Base-by-base conservation (phyloP, 2,888 invertebrate genomes). In the Leptogaster cylindrica region DNA sequence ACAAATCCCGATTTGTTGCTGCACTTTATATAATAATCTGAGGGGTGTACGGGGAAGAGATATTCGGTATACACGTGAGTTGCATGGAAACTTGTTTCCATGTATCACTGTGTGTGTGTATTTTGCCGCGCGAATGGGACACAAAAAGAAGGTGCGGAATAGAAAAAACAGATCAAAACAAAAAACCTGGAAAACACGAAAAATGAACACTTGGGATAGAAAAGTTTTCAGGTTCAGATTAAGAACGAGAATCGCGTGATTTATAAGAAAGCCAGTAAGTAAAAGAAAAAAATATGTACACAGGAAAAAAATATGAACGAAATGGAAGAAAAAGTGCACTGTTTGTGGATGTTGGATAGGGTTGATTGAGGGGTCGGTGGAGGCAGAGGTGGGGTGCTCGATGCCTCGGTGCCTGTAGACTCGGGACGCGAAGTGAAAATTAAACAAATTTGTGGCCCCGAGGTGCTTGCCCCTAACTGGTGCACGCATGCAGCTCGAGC, bases 161-260 rank as follows among this genome's bases (percentile, higher is more conserved):
- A 27, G 61, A 61, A 61, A 61, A 61, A 61, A 61, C 61, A 44
- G 61, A 61, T 61, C 61, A 61, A 61, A 61, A 61, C 44, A 61
- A 61, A 61, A 61, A 41, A 10, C 44, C 61, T 16, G 25, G 20
- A 61, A 28, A 61, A 44, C 61, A 61, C 61, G 41, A 58, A n/a
- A 41, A 36, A 2, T 39, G 39, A 25, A 55, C 55, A 36, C 39
- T 39, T 33, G 51, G 12, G 31, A 23, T 51, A 31, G 51, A 51
- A 51, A 51, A 33, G 31, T 55, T 55, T 55, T 51, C 51, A 51
- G 51, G 16, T 51, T 55, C 50, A 27, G 28, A 50, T 39, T 55
- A 36, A 55, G 55, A 55, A 36, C 55, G 55, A 55, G 55, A 31
- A 55, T 55, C 55, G 55, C 55, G 36, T 55, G 55, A 55, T 55